These are phyloP conservation scores for Acyrthosiphon pisum DNA, from an alignment of 1,140 invertebrate genomes.

Conservation along the genomic window DNA sequence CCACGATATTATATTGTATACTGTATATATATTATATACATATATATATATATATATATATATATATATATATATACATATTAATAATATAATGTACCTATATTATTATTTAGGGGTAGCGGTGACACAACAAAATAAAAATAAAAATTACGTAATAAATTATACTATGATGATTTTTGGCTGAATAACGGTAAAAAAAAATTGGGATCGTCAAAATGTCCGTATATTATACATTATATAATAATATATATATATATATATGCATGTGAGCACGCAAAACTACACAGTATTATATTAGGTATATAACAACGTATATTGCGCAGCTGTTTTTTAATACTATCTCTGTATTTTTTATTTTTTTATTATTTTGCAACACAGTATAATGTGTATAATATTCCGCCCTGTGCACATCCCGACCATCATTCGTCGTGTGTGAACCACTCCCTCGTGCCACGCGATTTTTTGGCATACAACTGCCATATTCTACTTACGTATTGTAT, in stretches of 20 bases:
- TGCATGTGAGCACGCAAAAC: neutral
- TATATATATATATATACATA: neutral
- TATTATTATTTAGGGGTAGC: constrained; percentile 16
- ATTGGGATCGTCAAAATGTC: constrained; percentile 28
- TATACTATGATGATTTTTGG: constrained; percentile 38
- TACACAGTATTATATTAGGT: neutral
- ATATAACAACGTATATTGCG: neutral
- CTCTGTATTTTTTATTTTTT: constrained; percentile 16
- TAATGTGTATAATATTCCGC: constrained; percentile 14
- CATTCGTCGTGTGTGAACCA: constrained; percentile 56
- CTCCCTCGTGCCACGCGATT: constrained; percentile 40
- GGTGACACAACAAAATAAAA: constrained; percentile 32
- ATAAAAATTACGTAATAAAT: constrained; percentile 28
- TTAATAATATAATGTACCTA: too few relatives aligned
- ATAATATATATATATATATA: too few relatives aligned
- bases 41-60: neutral
- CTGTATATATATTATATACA: neutral
- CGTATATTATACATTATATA: neutral
- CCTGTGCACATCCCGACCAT: constrained; percentile 39
- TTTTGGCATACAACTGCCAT: neutral
- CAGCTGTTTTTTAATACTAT: constrained; percentile 46
- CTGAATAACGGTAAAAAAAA: constrained; percentile 35
- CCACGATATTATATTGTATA: neutral
- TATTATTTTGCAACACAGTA: neutral
- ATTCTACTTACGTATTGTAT: neutral